Conservation (phyloP, 2,888 invertebrate species). For the Atethmia centrago region DNA sequence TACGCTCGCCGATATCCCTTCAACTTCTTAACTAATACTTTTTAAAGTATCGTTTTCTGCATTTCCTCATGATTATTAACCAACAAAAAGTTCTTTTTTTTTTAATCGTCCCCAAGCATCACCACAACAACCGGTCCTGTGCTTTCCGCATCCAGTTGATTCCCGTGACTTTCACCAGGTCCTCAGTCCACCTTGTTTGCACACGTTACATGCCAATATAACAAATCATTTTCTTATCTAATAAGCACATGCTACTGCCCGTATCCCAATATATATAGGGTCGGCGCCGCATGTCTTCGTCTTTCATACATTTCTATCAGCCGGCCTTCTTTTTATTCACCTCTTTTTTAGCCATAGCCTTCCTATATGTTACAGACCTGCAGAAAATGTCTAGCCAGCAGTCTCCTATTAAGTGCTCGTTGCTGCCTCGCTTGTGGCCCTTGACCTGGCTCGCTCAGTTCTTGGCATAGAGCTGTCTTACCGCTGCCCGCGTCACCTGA, state of each 20-base stretch:
- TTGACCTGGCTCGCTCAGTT: slow-evolving; percentile 93
- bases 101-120: too few relatives aligned
- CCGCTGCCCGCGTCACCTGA: slow-evolving; percentile 97
- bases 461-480: slow-evolving; percentile 97
- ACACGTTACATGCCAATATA: too few relatives aligned
- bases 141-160: neutral
- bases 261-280: too few relatives aligned
- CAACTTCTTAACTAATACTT: neutral
- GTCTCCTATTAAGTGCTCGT: slow-evolving; percentile 93
- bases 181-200: neutral
- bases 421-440: slow-evolving; percentile 93
- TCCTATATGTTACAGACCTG: slow-evolving; percentile 84
- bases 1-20: neutral
- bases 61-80: neutral
- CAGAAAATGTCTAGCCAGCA: slow-evolving; percentile 96
- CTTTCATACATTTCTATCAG: too few relatives aligned
- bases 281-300: too few relatives aligned
- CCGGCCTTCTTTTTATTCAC: too few relatives aligned
- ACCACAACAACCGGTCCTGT: neutral
- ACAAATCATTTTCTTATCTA: too few relatives aligned
- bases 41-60: too few relatives aligned
- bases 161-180: neutral
- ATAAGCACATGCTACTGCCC: too few relatives aligned
- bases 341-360: too few relatives aligned
- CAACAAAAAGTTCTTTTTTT: neutral